Base-by-base conservation (phyloP, 2,113 vertebrate genomes). In the Eleginops maclovinus region DNA sequence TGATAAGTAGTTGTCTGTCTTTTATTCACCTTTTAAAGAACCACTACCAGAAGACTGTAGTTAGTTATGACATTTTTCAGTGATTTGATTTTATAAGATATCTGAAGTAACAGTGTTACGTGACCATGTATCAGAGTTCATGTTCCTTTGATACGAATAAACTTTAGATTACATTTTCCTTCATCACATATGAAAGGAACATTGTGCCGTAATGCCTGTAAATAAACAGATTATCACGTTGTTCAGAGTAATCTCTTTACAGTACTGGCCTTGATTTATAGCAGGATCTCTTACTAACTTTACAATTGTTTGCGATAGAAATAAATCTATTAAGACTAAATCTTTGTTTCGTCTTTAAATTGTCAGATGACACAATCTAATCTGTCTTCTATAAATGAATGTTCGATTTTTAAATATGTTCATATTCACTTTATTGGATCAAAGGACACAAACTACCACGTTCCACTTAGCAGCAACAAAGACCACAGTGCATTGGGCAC, bases 1-100 rank as follows among this genome's bases (percentile, higher is more conserved):
- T 77, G 50, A 50, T 61, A 65, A 82, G 44, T 56, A 71, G 63
- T 61, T 40, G 59, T 71, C 36, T n/a, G 49, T 31, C 36, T 49
- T 56, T 44, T 63, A 44, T 85, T 59, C 63, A 59, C 51, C 36
- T 16, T 67, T 47, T 21, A 62, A 74, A 43, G 14, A 75, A 47
- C 19, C 2, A 3, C 24, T 40, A 54, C 5, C 17, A 64, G 17
- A 69, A 44, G 0, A 28, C 22, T 11, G 1, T 26, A 13, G n/a
- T 24, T 6, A 53, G 21, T 22, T 54, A 44, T 44, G 13, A 44
- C 3, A 44, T 44, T 44, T 44, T 15, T 44, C 14, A 44, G 4
- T 55, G 24, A 55, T 28, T 26, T 16, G 1, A 7, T 56, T 56
- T 17, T 28, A 36, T 7, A 36, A 36, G 31, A 36, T 36, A 36